phyloP scores from a whole-genome alignment of 1,140 invertebrate genomes.

The Sitophilus oryzae region DNA sequence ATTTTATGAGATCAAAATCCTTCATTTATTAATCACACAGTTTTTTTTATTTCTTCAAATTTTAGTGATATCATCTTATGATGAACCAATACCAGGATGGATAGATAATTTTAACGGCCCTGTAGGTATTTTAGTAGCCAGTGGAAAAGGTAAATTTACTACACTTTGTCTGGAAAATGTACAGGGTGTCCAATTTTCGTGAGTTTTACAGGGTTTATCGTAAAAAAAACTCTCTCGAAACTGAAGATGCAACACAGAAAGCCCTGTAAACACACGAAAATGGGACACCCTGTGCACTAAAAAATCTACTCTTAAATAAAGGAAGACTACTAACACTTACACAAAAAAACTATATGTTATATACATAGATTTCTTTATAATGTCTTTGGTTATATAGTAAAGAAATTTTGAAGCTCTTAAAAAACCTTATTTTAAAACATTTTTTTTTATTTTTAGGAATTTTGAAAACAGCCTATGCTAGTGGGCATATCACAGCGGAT shows the following conservation, averaged over 20 bases:
- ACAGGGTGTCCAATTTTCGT: too few relatives aligned
- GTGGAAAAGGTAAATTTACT: constrained; percentile 74
- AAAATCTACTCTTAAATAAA: neutral
- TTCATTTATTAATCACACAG: neutral
- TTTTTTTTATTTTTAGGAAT: constrained; percentile 46
- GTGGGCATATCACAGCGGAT: constrained; percentile 60
- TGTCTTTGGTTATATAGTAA: neutral
- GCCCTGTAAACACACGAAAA: neutral
- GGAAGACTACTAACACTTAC: neutral
- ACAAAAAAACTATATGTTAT: neutral
- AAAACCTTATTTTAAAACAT: constrained; percentile 27
- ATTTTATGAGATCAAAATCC: neutral
- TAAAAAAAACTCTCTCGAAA: neutral
- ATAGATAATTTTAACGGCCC: constrained; percentile 94
- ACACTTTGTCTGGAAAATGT: too few relatives aligned
- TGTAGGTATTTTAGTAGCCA: constrained; percentile 66
- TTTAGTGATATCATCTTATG: constrained; percentile 57
- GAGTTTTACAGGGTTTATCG: neutral
- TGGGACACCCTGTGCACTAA: neutral
- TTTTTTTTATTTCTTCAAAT: neutral
- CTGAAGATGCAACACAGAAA: too few relatives aligned
- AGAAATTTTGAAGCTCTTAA: neutral
- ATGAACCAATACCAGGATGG: constrained; percentile 75
- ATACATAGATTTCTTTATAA: neutral
- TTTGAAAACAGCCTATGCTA: constrained; percentile 64